phyloP scores from a whole-genome alignment of 2,113 vertebrate species.

The Leptobrachium ailaonicum region DNA sequence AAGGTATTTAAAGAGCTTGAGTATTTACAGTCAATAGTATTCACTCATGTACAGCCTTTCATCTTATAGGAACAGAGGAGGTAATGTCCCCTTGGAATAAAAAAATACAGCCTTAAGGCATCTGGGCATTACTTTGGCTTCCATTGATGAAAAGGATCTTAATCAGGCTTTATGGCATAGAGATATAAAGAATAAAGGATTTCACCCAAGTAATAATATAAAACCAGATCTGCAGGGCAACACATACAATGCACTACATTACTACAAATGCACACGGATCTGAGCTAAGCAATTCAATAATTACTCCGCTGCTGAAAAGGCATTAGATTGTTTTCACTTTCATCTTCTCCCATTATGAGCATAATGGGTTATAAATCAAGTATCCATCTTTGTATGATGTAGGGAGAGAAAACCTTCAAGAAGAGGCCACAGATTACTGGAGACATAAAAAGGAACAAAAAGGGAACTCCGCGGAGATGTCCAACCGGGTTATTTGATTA shows the following conservation, averaged over 20 bases:
- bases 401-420: constrained; percentile 9
- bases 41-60: background rate
- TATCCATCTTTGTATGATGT: constrained; percentile 34
- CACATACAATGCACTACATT: constrained; percentile 26
- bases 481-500: constrained; percentile 38
- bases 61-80: background rate
- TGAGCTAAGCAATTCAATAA: constrained; percentile 38
- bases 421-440: constrained; percentile 34
- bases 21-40: background rate
- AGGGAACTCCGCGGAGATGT: constrained; percentile 24
- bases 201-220: constrained; percentile 20
- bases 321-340: constrained; percentile 46
- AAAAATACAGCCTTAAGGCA: background rate
- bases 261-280: constrained; percentile 25
- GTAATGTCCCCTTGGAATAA: background rate
- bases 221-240: constrained; percentile 14
- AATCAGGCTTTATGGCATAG: constrained; percentile 12
- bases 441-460: constrained; percentile 35
- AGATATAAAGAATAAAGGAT: constrained; percentile 7
- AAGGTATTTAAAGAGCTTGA: too few species aligned
- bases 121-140: background rate
- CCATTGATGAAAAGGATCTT: background rate
- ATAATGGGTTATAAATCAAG: constrained; percentile 47
- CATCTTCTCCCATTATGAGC: constrained; percentile 39
- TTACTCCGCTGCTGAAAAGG: constrained; percentile 33